Base-by-base conservation (phyloP, 1,140 invertebrate genomes). In the Pectinophora gossypiella region DNA sequence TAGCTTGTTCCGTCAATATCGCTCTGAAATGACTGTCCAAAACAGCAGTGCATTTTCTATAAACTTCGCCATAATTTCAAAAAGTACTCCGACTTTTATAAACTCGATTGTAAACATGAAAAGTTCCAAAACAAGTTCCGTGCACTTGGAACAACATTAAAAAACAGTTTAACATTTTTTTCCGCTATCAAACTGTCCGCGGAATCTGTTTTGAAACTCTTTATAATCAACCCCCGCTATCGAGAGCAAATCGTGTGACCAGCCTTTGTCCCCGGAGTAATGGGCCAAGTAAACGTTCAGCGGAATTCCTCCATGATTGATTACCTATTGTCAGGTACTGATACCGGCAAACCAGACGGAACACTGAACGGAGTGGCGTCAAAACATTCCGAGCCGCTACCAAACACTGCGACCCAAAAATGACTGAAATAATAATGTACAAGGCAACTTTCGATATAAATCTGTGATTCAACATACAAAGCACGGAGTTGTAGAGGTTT, bases 301-400 rank as follows among this genome's bases (percentile, higher is more conserved):
- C 57, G 61, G 63, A 64, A 68, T 66, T 67, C 68, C 61, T 59
- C 55, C 56, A 62, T 85, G 82, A 85, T 85, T 82, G 80, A 85
- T 85, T 76, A 53, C 62, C 69, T 74, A 72, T 72, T 72, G 68
- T 72, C 68, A 72, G 68, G 64, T 68, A 58, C 63, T 66, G 76
- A 77, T 79, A 79, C 68, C 72, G 68, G 61, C 67, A 72, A 79
- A 68, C 74, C 76, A 70, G 64, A 72, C 68, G 76, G 76, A 81
- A 79, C 75, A 83, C 80, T 71, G 75, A 64, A 69, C 58, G 61
- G 71, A 73, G 73, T 76, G 76, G 77, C 76, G 68, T 27, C 36
- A 40, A 40, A 13, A 16, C 36, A 13, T 3, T 3, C 2, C 16
- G 36, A 6, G 36, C 36, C 16, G 15, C 3, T 16, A 9, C 36